These are phyloP conservation scores for Crotalus tigris DNA, from an alignment of 2,113 vertebrate species.

Conservation along the genomic window DNA sequence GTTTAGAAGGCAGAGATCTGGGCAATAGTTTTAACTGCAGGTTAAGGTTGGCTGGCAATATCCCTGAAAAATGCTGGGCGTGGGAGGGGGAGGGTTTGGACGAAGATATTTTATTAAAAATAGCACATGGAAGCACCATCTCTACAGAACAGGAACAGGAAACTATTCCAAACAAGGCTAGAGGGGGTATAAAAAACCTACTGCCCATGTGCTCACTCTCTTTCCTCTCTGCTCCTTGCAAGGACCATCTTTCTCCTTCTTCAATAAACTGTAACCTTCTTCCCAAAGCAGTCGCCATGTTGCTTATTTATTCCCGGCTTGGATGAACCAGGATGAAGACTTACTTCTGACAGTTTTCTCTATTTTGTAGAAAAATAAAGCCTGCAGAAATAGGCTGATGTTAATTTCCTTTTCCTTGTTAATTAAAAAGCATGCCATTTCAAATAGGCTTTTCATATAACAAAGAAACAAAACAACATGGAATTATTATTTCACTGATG, in stretches of 20 bases:
- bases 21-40: constrained; percentile 3
- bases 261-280: too few species aligned
- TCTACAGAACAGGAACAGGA: not conserved
- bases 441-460: not conserved
- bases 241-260: too few species aligned
- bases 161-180: too few species aligned
- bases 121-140: not conserved
- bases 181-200: too few species aligned
- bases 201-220: too few species aligned
- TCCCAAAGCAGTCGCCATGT: too few species aligned
- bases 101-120: not conserved
- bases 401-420: too few species aligned
- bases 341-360: not conserved
- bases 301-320: too few species aligned
- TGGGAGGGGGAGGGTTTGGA: not conserved
- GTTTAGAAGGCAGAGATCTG: constrained; percentile 8
- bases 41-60: not conserved
- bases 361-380: not conserved
- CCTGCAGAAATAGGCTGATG: not conserved
- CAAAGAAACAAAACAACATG: not conserved
- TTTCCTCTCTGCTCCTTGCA: too few species aligned
- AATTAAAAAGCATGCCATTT: not conserved
- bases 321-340: too few species aligned
- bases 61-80: not conserved
- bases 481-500: not conserved